Percentiles rank a stretch among this genome's conserved stretches.
phyloP scores from a whole-genome alignment of 1,140 invertebrate species.

The Lepidurus arcticus region DNA sequence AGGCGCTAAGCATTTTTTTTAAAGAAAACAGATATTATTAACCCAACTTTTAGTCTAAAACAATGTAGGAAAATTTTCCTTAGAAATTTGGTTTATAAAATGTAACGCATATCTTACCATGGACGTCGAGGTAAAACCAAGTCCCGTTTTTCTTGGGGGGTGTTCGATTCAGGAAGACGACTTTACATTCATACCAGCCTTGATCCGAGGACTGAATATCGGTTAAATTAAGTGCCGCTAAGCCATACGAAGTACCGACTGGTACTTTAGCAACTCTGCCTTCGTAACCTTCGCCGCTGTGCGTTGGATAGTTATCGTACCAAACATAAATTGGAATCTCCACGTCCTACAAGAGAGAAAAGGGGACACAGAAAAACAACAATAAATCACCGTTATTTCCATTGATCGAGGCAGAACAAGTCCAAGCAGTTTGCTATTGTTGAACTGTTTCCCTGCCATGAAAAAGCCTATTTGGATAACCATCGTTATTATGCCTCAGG shows the following conservation, averaged over 20 bases:
- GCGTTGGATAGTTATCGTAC: constrained; percentile 93
- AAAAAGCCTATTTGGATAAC: neutral
- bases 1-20: constrained; percentile 52
- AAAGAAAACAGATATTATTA: neutral
- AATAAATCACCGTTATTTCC: neutral
- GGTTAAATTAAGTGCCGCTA: constrained; percentile 87
- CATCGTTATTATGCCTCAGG: neutral
- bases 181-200: constrained; percentile 96
- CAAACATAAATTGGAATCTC: constrained; percentile 94
- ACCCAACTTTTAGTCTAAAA: neutral
- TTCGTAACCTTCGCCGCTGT: constrained; percentile 85
- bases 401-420: neutral
- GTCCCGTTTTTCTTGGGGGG: constrained; percentile 86
- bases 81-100: neutral
- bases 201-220: constrained; percentile 86
- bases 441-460: constrained; percentile 10
- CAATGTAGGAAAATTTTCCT: neutral
- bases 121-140: constrained; percentile 94
- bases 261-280: constrained; percentile 80
- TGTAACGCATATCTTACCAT: constrained; percentile 52
- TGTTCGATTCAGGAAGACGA: constrained; percentile 88
- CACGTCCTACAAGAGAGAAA: constrained; percentile 59
- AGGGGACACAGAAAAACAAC: neutral
- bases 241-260: constrained; percentile 58
- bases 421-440: neutral